These are phyloP conservation scores for Spilosoma lubricipeda DNA, from an alignment of 2,888 invertebrate genomes.

Conservation along the genomic window DNA sequence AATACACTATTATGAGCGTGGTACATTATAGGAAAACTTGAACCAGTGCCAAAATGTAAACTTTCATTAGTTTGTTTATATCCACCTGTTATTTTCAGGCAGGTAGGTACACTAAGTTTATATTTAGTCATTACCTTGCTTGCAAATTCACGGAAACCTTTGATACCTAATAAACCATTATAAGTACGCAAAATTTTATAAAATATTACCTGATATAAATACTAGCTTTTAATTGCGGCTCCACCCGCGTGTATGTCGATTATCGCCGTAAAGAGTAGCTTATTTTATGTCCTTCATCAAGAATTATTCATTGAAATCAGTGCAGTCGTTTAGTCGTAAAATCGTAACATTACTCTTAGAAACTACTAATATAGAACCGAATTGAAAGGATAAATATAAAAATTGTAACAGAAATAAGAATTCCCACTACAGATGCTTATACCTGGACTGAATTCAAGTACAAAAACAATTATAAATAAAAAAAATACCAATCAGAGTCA, in stretches of 20 bases:
- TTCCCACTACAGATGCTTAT: too few relatives aligned
- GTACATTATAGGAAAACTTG: slow-evolving; percentile 48
- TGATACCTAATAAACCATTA: background rate
- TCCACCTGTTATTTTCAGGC: slow-evolving; percentile 74
- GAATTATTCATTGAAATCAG: too few relatives aligned
- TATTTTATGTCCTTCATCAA: too few relatives aligned
- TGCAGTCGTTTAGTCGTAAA: too few relatives aligned
- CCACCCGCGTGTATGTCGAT: too few relatives aligned
- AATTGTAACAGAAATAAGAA: too few relatives aligned
- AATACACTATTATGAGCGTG: background rate
- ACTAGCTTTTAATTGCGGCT: too few relatives aligned
- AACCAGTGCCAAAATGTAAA: slow-evolving; percentile 58
- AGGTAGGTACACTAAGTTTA: slow-evolving; percentile 63
- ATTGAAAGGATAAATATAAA: too few relatives aligned
- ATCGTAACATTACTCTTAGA: background rate
- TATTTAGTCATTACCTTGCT: slow-evolving; percentile 48
- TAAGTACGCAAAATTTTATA: background rate
- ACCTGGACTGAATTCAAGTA: background rate
- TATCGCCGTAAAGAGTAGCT: too few relatives aligned
- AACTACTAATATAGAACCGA: background rate
- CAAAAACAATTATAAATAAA: background rate
- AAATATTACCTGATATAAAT: background rate
- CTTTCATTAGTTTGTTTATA: slow-evolving; percentile 64
- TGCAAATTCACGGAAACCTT: background rate
- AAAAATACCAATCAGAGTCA: background rate